Evolutionary conservation across 2,113 vertebrate species (phyloP).

Genomic region (Bufo gargarizans): DNA sequence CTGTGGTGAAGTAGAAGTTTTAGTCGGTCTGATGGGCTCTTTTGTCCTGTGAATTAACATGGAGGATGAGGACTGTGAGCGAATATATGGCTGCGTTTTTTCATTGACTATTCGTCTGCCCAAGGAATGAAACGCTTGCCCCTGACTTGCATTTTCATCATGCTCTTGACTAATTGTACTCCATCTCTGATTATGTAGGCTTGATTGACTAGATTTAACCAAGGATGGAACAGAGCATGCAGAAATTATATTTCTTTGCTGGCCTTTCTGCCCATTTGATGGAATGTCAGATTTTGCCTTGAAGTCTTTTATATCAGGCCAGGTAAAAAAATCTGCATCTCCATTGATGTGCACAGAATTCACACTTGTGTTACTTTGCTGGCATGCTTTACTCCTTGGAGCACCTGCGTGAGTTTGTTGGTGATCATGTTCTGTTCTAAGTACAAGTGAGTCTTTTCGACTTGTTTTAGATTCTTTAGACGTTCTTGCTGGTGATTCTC

Average conservation of each 20-base stretch:
- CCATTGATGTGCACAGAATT: constrained; percentile 90
- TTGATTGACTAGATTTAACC: constrained; percentile 70
- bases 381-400: constrained; percentile 65
- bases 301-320: constrained; percentile 66
- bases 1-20: constrained; percentile 63
- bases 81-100: constrained; percentile 72
- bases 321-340: constrained; percentile 83
- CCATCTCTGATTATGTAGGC: constrained; percentile 78
- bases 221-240: constrained; percentile 84
- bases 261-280: constrained; percentile 66
- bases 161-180: constrained; percentile 80
- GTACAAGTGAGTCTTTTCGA: constrained; percentile 62
- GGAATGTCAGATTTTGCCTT: constrained; percentile 65
- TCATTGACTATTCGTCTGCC: constrained; percentile 70
- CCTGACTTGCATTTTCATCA: constrained; percentile 75
- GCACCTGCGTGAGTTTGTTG: constrained; percentile 63
- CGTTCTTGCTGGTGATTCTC: constrained; percentile 72
- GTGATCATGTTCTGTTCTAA: constrained; percentile 70
- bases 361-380: constrained; percentile 82
- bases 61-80: constrained; percentile 80
- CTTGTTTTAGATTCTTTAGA: constrained; percentile 67
- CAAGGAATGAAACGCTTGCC: constrained; percentile 82
- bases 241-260: constrained; percentile 69
- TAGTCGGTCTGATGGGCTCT: constrained; percentile 71
- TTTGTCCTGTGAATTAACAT: constrained; percentile 70